phyloP scores from a whole-genome alignment of 2,888 invertebrate genomes.

The Tholera decimalis region DNA sequence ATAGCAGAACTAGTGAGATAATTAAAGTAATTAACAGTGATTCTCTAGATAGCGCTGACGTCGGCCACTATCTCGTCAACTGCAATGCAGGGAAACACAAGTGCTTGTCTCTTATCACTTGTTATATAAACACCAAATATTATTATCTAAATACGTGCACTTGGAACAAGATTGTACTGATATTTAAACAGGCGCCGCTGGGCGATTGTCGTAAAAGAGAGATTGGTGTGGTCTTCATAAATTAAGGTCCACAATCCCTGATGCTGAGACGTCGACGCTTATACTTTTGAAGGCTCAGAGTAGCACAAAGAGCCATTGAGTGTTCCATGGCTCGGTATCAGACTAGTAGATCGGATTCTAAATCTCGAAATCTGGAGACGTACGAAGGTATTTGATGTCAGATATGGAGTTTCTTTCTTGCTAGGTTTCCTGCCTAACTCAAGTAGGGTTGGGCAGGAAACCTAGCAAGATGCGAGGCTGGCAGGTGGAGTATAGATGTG shows the following conservation, averaged over 20 bases:
- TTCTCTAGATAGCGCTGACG: slow-evolving; percentile 53
- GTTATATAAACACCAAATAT: slow-evolving; percentile 38
- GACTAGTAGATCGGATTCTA: no score
- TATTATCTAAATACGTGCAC: slow-evolving; percentile 32
- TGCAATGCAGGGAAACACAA: slow-evolving; percentile 51
- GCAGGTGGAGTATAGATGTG: no score
- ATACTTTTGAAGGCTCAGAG: no score
- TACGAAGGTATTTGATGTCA: no score
- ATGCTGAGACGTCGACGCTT: no score
- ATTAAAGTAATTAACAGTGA: slow-evolving; percentile 46
- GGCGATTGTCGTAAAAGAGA: not conserved
- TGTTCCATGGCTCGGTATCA: no score
- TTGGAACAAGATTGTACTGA: not conserved
- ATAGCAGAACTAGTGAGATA: not conserved
- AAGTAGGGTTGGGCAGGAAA: no score
- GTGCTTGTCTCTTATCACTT: slow-evolving; percentile 40
- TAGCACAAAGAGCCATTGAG: no score
- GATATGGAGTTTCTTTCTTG: no score
- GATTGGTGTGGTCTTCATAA: not conserved
- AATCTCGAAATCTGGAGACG: no score
- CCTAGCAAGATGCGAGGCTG: no score
- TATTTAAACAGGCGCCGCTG: not conserved
- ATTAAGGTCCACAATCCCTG: not conserved
- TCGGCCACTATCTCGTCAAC: slow-evolving; percentile 41
- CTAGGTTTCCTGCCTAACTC: no score